Evolutionary conservation across 2,888 invertebrate genomes (phyloP).

Genomic region (Trichopria drosophilae): DNA sequence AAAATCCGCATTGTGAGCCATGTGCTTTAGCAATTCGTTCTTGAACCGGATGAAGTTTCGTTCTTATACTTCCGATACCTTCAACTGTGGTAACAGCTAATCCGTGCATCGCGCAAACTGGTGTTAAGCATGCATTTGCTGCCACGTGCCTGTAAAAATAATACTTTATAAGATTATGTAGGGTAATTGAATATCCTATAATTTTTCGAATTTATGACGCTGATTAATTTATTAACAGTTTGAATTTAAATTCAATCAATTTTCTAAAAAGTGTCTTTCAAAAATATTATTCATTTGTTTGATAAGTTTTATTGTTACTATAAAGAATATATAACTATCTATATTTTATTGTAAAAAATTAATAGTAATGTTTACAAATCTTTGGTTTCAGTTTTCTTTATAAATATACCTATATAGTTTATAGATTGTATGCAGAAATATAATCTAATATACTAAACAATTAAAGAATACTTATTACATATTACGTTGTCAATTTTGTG

Average conservation of each 20-base stretch:
- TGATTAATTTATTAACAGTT: background rate
- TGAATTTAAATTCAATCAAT: background rate
- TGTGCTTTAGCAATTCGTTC: constrained; percentile 86
- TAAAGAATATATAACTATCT: constrained; percentile 62
- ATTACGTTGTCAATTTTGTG: no score
- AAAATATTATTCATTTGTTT: constrained; percentile 1
- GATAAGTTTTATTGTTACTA: constrained; percentile 5
- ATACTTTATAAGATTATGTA: no score
- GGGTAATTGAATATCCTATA: background rate
- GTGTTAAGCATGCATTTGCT: constrained; percentile 88
- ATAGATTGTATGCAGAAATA: no score
- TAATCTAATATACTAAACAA: no score
- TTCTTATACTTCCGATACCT: constrained; percentile 83
- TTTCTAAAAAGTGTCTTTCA: background rate
- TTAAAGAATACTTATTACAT: no score
- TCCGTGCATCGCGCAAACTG: constrained; percentile 85
- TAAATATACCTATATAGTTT: no score
- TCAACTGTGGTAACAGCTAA: constrained; percentile 89
- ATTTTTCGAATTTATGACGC: background rate
- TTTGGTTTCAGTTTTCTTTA: no score
- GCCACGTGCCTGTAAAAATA: constrained; percentile 70
- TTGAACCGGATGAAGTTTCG: constrained; percentile 82
- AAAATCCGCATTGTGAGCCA: constrained; percentile 94
- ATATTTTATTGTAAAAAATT: no score
- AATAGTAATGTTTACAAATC: no score